Percentiles rank a stretch among this genome's conserved stretches.
Evolutionary conservation across 2,888 invertebrate species (phyloP).

Genomic region (Merodon equestris): DNA sequence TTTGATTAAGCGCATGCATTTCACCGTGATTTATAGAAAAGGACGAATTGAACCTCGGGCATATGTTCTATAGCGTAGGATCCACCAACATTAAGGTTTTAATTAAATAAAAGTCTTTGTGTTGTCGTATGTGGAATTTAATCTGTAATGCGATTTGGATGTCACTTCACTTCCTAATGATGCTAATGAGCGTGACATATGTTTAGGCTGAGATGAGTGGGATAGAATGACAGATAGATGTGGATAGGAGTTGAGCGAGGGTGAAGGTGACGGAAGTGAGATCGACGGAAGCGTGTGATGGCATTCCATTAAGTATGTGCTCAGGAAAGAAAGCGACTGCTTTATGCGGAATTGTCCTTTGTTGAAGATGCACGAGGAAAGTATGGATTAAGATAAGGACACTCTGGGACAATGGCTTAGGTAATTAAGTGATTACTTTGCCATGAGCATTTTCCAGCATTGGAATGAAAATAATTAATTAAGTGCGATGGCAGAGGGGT

Average conservation of each 20-base stretch:
- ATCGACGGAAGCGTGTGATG: not conserved
- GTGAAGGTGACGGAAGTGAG: not conserved
- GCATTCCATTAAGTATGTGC: conserved; percentile 9
- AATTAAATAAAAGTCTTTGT: conserved; percentile 38
- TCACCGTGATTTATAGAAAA: conserved; percentile 43
- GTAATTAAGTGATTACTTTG: conserved; percentile 41
- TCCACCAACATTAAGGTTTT: conserved; percentile 9
- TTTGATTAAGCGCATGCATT: conserved; percentile 64
- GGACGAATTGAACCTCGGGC: not conserved
- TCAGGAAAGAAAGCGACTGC: conserved; percentile 28
- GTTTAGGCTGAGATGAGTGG: not conserved
- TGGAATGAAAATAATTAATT: too few relatives aligned
- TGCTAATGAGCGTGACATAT: conserved; percentile 34
- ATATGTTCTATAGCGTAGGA: not conserved
- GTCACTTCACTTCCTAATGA: conserved; percentile 30
- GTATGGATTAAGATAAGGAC: not conserved
- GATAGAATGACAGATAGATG: not conserved
- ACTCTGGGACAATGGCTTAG: not conserved
- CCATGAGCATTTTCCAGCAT: not conserved
- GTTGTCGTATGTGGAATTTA: conserved; percentile 3
- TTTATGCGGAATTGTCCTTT: conserved; percentile 15
- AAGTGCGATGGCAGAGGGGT: too few relatives aligned
- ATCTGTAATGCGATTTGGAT: conserved; percentile 31
- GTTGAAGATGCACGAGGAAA: not conserved
- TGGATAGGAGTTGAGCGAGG: not conserved